Percentiles rank a stretch among this genome's conserved stretches.
Evolutionary conservation across 2,113 vertebrate species (phyloP).

Genomic region (Motacilla tschutschensis): DNA sequence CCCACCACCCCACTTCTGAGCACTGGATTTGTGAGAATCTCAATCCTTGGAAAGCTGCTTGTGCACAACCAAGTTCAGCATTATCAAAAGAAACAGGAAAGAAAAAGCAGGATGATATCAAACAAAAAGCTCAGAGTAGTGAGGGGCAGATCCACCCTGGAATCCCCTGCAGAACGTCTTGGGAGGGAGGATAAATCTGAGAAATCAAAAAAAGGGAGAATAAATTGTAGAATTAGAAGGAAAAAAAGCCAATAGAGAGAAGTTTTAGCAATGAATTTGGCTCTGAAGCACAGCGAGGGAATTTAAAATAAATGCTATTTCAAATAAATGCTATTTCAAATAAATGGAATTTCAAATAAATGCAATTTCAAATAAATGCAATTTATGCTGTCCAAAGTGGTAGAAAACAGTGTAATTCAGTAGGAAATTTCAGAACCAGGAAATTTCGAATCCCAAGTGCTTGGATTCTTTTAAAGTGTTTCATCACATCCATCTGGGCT

Average conservation of each 20-base stretch:
- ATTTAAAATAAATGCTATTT: no score
- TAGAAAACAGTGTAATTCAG: not conserved
- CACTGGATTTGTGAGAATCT: rapidly evolving
- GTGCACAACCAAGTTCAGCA: not conserved
- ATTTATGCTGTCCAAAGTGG: not conserved
- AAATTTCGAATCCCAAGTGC: not conserved
- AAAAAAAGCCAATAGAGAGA: not conserved
- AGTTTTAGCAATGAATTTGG: not conserved
- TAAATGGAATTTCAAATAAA: no score
- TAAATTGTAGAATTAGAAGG: not conserved
- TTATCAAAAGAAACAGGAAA: not conserved
- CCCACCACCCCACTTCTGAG: not conserved
- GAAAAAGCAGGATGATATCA: rapidly evolving
- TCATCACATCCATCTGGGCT: not conserved
- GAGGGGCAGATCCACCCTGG: not conserved
- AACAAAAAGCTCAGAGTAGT: rapidly evolving
- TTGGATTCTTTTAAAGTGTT: not conserved
- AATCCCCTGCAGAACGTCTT: not conserved
- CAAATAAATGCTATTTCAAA: not conserved
- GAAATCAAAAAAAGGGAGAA: not conserved
- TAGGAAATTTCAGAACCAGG: not conserved
- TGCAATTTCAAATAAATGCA: not conserved
- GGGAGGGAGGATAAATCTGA: not conserved
- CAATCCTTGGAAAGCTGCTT: rapidly evolving
- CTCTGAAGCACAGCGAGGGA: not conserved